phyloP scores from a whole-genome alignment of 2,888 invertebrate species.

The Drosophila basisetae region DNA sequence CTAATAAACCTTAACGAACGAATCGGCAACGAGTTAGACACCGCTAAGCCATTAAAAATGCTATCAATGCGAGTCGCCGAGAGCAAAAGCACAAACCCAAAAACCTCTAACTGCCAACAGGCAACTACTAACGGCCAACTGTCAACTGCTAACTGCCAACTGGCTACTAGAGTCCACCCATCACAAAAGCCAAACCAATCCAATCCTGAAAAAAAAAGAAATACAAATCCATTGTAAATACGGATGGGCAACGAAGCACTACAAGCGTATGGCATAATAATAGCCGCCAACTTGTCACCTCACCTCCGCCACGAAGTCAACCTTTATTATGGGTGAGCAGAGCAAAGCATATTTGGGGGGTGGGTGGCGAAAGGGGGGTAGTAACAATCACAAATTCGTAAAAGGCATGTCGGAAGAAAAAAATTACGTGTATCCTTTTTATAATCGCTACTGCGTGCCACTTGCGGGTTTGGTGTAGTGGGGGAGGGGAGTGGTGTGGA shows the following conservation, averaged over 20 bases:
- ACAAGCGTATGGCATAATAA: constrained; percentile 73
- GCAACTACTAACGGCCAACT: constrained; percentile 2
- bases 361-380: background rate
- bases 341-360: background rate
- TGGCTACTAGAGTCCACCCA: constrained; percentile 6
- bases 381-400: constrained; percentile 54
- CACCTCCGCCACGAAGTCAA: constrained; percentile 48
- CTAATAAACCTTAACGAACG: constrained; percentile 64
- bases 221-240: constrained; percentile 72
- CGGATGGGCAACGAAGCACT: constrained; percentile 17
- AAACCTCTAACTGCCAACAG: constrained; percentile 22
- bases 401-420: constrained; percentile 65
- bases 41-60: constrained; percentile 76
- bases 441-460: constrained; percentile 67
- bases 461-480: background rate
- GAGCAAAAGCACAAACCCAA: constrained; percentile 15
- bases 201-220: constrained; percentile 48
- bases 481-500: constrained; percentile 23
- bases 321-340: constrained; percentile 54
- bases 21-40: constrained; percentile 61
- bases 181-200: constrained; percentile 19
- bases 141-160: constrained; percentile 4
- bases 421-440: constrained; percentile 81
- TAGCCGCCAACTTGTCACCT: constrained; percentile 79
- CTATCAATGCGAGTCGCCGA: constrained; percentile 62